Base-by-base conservation (phyloP, 2,797 vertebrate species). In the Bothrops alternatus region DNA sequence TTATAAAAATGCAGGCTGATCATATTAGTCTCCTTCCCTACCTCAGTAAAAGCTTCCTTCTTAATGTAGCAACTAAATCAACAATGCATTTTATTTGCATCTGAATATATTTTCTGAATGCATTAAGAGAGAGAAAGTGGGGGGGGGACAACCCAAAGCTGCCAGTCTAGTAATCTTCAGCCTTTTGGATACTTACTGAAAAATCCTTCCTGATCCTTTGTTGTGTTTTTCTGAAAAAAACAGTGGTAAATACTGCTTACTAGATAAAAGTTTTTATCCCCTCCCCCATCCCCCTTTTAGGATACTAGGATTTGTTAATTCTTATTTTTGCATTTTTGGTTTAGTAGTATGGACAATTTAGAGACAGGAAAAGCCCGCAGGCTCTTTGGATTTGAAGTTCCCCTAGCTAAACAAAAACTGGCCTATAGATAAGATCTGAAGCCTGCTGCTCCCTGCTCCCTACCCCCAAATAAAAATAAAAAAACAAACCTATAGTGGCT, bases 401-500 rank as follows among this genome's bases (percentile, higher is more conserved):
- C 96, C 97, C 97, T 97, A 97, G 96, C 97, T 97, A 97, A 97
- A 97, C 97, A 95, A 82, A 82, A 97, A 97, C 96, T 94, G 97
- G 97, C 98, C 96, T 94, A 97, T 97, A 96, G 97, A 97, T 96
- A 97, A 97, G 97, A 95, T 97, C 97, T 97, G 96, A 97, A 97
- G 98, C 97, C 97, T 98, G 97, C 97, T 97, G 97, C 92, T 93
- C 96, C 97, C 97, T 97, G 97, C 97, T 97, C 98, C 97, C 98
- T 96, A 96, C 90, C 96, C 97, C 96, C 97, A 96, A 97, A 97
- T 96, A 95, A 97, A 97, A 98, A 97, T 96, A 97, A 98, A 73
- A 53, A 82, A 98, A 97, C 96, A 97, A 98, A 98, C 97, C 98
- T 98, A 97, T 97, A 97, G 97, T 98, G 98, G 98, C 98, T 98